Evolutionary conservation across 2,888 invertebrate species (phyloP), one percentile per base, ranked within the genome.

Genomic region (Thyatira batis): DNA sequence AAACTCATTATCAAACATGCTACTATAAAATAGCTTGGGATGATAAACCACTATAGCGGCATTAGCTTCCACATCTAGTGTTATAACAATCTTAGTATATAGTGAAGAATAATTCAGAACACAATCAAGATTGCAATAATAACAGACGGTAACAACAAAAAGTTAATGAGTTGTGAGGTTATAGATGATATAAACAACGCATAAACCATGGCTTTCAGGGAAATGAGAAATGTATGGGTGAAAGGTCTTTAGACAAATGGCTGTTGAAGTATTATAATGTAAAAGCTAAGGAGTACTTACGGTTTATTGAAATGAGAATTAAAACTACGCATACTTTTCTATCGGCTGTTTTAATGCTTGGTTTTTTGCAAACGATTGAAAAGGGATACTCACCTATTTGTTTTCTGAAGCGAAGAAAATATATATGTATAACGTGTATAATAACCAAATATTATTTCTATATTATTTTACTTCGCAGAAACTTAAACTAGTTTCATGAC

Each of bases 201-300:
- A 67, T 56, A 56, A 58, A 54, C 54, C 39, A 27, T 9, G 53
- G 50, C 63, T 62, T 53, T 50, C 44, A 58, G 53, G 60, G 56
- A 66, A 71, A 71, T 67, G 67, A 69, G 67, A 58, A 67, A 33
- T 13, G 4, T 17, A 39, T 48, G 60, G 70, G 70, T 71, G 72
- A 71, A 70, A 71, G 71, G 72, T 71, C 53, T 49, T 9, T 57
- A 54, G 54, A 65, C 68, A 62, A 69, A 67, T 69, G 5, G 17
- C 39, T 39, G 13, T 5, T 8, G 39, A 23, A 33, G 33, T n/a
- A 13, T 8, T 39, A 39, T 11, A 17, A 5, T 13, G 17, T 17
- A 5, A 23, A 23, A 23, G 23, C 23, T 23, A 4, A 4, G 23
- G n/a, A n/a, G n/a, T n/a, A n/a, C n/a, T n/a, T n/a, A n/a, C n/a